A percentile compares a stretch with the other conserved stretches of the same genome.
These are phyloP conservation scores for Glaucopsyche alexis DNA, from an alignment of 2,888 invertebrate species.

Conservation along the genomic window DNA sequence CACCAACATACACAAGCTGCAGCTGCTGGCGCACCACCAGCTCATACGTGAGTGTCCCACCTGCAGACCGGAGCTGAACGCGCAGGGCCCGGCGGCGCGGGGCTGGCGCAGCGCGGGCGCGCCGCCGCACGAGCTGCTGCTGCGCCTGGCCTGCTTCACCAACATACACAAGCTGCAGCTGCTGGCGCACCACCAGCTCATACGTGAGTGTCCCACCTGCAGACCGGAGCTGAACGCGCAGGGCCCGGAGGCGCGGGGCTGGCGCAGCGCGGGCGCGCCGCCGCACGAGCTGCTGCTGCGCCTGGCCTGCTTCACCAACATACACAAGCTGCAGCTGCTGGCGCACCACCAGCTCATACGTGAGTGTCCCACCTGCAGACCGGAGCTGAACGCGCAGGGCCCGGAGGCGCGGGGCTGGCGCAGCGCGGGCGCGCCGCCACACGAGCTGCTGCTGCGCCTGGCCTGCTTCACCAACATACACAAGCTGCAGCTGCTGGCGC, in stretches of 20 bases:
- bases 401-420: constrained; percentile 96
- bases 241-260: constrained; percentile 94
- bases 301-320: constrained; percentile 83
- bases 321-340: constrained; percentile 93
- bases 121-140: constrained; percentile 91
- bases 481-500: constrained; percentile 95
- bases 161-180: constrained; percentile 93
- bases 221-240: constrained; percentile 95
- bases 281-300: constrained; percentile 95
- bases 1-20: constrained; percentile 90
- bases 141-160: constrained; percentile 86
- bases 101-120: constrained; percentile 92
- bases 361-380: no score
- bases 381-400: constrained; percentile 94
- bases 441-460: constrained; percentile 92
- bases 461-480: constrained; percentile 85
- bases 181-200: constrained; percentile 95
- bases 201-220: constrained; percentile 65
- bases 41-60: constrained; percentile 81
- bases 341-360: constrained; percentile 95
- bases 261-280: constrained; percentile 86
- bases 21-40: constrained; percentile 95
- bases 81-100: constrained; percentile 93
- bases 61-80: constrained; percentile 95
- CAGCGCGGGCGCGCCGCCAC: constrained; percentile 85